These are phyloP conservation scores for Podilymbus podiceps DNA, from an alignment of 2,113 vertebrate genomes.

Conservation along the genomic window DNA sequence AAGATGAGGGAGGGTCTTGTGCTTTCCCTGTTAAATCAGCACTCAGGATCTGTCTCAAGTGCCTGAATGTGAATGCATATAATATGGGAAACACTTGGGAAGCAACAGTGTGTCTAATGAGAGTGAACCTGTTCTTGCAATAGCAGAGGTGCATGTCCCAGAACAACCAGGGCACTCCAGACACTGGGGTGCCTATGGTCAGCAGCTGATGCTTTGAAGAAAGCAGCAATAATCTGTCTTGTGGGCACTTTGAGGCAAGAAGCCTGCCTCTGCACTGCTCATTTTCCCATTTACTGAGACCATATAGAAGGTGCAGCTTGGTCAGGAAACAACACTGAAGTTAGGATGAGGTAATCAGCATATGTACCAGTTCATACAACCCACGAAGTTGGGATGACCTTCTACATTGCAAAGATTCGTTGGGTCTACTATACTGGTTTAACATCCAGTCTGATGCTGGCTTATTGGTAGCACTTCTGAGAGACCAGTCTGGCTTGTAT, in stretches of 20 bases:
- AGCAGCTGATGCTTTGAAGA: background rate
- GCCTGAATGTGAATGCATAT: background rate
- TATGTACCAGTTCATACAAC: background rate
- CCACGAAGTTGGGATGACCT: background rate
- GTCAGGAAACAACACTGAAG: background rate
- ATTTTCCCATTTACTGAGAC: background rate
- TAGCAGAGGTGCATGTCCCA: background rate
- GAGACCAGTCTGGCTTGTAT: background rate
- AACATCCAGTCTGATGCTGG: background rate
- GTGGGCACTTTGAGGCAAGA: background rate
- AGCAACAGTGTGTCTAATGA: background rate
- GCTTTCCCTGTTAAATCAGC: background rate
- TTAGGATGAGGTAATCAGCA: background rate
- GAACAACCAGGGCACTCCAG: background rate
- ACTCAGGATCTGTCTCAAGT: background rate
- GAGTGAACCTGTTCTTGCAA: background rate
- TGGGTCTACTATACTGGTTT: background rate
- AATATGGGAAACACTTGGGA: background rate
- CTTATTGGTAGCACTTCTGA: background rate
- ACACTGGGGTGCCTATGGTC: background rate
- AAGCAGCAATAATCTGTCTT: background rate
- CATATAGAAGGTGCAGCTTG: background rate
- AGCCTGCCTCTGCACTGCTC: background rate
- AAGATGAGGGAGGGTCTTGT: background rate
- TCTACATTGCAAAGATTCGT: background rate